phyloP scores from a whole-genome alignment of 2,888 invertebrate species.

The Morpho helenor region DNA sequence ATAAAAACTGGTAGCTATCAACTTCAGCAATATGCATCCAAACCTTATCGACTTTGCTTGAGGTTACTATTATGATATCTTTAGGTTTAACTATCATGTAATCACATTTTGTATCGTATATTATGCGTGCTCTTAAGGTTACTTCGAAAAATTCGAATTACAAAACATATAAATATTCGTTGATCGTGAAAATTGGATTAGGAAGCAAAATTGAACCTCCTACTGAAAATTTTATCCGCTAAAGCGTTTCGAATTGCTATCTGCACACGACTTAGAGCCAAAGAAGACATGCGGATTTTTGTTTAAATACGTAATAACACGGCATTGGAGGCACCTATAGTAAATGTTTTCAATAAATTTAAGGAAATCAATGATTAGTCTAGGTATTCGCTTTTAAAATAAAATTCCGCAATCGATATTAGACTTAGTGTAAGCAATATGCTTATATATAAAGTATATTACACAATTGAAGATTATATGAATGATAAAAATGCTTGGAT shows the following conservation, averaged over 20 bases:
- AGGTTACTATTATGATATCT: slow-evolving; percentile 24
- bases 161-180: slow-evolving; percentile 75
- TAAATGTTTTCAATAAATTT: too few relatives aligned
- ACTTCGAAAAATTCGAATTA: slow-evolving; percentile 45
- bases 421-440: too few relatives aligned
- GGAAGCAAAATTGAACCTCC: slow-evolving; percentile 53
- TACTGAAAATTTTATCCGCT: slow-evolving; percentile 45
- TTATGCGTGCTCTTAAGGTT: slow-evolving; percentile 46
- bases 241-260: slow-evolving; percentile 37
- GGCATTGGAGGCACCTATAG: too few relatives aligned
- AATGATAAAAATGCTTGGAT: too few relatives aligned
- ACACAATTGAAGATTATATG: too few relatives aligned
- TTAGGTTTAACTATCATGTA: slow-evolving; percentile 23
- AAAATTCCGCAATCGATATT: too few relatives aligned
- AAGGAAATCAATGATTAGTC: too few relatives aligned
- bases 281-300: slow-evolving; percentile 2
- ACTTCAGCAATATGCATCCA: slow-evolving; percentile 32
- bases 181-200: slow-evolving; percentile 66
- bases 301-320: too few relatives aligned
- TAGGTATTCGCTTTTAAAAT: too few relatives aligned
- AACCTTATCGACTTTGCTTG: slow-evolving; percentile 19
- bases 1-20: slow-evolving; percentile 1
- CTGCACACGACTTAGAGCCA: slow-evolving; percentile 20
- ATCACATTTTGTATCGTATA: slow-evolving; percentile 39
- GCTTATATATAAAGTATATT: too few relatives aligned